These are phyloP conservation scores for Sympetrum striolatum DNA, from an alignment of 2,888 invertebrate genomes.

Conservation along the genomic window DNA sequence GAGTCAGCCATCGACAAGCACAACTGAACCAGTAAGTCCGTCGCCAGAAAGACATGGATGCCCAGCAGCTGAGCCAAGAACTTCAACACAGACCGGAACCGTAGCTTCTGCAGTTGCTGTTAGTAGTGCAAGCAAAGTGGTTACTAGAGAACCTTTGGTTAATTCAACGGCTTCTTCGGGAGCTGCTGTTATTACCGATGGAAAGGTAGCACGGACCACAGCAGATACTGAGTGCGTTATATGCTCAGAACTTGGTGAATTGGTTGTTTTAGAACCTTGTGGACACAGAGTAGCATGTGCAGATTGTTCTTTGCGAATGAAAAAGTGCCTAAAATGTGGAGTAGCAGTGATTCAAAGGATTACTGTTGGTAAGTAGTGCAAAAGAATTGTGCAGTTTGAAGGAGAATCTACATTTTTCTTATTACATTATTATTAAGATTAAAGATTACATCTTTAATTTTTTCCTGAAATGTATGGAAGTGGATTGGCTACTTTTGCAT, in stretches of 20 bases:
- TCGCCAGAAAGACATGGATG: neutral
- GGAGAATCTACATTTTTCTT: no score
- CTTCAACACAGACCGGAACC: neutral
- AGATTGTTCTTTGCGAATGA: conserved; percentile 78
- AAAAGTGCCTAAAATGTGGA: conserved; percentile 76
- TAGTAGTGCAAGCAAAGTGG: neutral
- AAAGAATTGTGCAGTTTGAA: no score
- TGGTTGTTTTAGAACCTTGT: conserved; percentile 75
- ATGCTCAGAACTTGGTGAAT: conserved; percentile 70
- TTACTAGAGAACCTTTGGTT: neutral
- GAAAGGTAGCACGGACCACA: neutral
- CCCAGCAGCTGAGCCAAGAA: neutral
- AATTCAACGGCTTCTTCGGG: neutral
- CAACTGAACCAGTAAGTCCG: neutral
- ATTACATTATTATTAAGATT: no score
- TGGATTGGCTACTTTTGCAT: no score
- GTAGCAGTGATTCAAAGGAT: conserved; percentile 66
- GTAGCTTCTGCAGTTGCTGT: neutral
- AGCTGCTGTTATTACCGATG: neutral
- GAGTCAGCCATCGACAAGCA: neutral
- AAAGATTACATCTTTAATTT: no score
- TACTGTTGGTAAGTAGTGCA: conserved; percentile 58
- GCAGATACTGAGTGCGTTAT: conserved; percentile 68
- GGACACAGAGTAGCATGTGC: conserved; percentile 76
- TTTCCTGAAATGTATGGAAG: no score